Base-by-base conservation (phyloP, 2,797 vertebrate species). In the Decapterus maruadsi region DNA sequence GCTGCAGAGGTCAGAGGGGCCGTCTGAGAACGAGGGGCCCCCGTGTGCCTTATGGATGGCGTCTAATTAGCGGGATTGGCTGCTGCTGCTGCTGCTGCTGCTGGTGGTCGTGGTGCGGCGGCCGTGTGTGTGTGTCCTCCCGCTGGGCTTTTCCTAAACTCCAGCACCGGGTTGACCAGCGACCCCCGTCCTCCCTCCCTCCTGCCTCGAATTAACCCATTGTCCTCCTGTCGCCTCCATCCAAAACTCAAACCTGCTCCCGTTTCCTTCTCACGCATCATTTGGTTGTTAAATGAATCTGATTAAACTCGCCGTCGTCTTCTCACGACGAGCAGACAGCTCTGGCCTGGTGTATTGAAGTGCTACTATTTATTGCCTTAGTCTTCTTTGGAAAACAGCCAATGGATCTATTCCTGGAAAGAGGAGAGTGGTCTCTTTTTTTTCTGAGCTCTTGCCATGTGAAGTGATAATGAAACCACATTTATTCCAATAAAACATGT, bases 1-100 rank as follows among this genome's bases (percentile, higher is more conserved):
- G 82, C 45, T 3, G 31, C 31, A 68, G 59, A 79, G 85, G 72
- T 86, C 81, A 79, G 72, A 71, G 84, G 68, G 73, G 51, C 38
- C 66, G 62, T 62, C 26, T 67, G 22, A 17, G 48, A 26, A 26
- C 26, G 1, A 58, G 70, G 72, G 74, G 51, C 75, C 31, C 31
- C 31, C 66, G 43, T 36, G 0, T 42, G 65, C 63, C 62, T 77
- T 73, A 72, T 78, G 57, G 71, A 83, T 78, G 70, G 71, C 22
- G 65, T 89, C 82, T 92, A 92, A 93, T 93, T 92, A 90, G 84
- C n/a, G 6, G 57, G 87, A 85, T 87, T 81, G 84, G 26, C 26
- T 26, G 26, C 26, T 26, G 26, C 26, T 26, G 26, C 26, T 26
- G 71, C 78, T 70, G 73, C 68, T 85, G 70, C 81, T 80, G 79